Conservation (phyloP, 37 sponge, comb jelly and placozoan genomes). For the Agelas oroides region DNA sequence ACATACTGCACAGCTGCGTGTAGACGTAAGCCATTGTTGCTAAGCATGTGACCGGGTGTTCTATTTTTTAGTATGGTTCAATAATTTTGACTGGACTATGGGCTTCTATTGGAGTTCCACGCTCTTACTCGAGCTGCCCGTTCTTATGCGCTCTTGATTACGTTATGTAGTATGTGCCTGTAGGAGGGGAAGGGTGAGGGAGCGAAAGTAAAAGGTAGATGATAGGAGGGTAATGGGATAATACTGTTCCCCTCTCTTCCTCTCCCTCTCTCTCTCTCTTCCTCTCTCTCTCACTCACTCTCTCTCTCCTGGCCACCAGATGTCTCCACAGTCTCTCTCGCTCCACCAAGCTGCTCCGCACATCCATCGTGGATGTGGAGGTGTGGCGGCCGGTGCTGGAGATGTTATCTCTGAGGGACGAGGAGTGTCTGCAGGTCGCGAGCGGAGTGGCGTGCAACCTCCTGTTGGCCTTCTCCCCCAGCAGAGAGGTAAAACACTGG, state of each 20-base stretch:
- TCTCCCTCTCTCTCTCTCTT: background rate
- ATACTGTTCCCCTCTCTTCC: background rate
- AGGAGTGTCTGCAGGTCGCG: conserved; percentile 45
- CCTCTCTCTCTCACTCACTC: background rate
- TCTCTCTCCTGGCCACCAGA: background rate
- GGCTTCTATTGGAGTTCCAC: no score
- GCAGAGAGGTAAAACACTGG: conserved; percentile 66
- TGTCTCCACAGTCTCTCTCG: conserved; percentile 77
- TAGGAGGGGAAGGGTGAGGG: no score
- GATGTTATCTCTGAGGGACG: conserved; percentile 39
- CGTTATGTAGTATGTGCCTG: no score
- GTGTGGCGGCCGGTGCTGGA: conserved; percentile 60
- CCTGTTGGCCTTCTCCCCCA: conserved; percentile 74
- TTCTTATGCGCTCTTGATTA: no score
- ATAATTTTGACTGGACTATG: no score
- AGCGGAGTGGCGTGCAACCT: conserved; percentile 67
- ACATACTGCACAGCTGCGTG: no score
- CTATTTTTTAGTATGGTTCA: no score
- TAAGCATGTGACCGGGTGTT: no score
- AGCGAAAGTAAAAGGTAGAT: no score
- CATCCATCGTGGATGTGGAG: conserved; percentile 53
- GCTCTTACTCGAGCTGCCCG: no score
- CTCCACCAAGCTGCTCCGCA: conserved; percentile 75
- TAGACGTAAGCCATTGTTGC: no score
- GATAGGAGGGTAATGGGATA: no score